Conservation (phyloP, 2,888 invertebrate species). For the Arrhopalites spinosus region DNA sequence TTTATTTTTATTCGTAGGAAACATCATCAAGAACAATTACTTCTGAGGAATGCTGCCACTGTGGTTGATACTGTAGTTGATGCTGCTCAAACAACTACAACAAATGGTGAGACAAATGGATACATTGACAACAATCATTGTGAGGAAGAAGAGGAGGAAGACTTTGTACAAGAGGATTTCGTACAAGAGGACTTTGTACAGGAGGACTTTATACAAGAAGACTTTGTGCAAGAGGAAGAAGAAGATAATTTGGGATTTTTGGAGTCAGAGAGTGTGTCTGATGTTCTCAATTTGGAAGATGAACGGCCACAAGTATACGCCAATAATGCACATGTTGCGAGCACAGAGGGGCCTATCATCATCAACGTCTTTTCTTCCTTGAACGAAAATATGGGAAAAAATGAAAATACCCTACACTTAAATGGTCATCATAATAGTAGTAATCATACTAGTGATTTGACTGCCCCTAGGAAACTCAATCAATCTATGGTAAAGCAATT, state of each 20-base stretch:
- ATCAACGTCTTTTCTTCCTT: slow-evolving; percentile 30
- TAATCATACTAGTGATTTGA: not conserved
- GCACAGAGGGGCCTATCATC: slow-evolving; percentile 3
- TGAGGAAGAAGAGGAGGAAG: not conserved
- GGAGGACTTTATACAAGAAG: not conserved
- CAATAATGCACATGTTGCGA: not conserved
- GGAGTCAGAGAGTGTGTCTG: not conserved
- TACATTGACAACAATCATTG: not conserved
- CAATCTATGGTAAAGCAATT: not conserved
- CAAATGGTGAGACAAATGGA: not conserved
- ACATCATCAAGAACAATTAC: slow-evolving; percentile 55
- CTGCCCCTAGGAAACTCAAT: not conserved
- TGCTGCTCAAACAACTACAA: not conserved
- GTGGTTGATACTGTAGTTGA: not conserved
- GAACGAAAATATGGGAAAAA: not conserved
- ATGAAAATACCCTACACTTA: too few relatives aligned
- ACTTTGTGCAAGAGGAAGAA: not conserved
- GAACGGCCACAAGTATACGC: not conserved
- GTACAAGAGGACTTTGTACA: slow-evolving; percentile 3
- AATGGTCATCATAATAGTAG: not conserved
- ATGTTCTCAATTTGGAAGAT: not conserved
- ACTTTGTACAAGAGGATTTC: not conserved
- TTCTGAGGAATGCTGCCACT: not conserved
- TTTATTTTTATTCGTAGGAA: slow-evolving; percentile 47
- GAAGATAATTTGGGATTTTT: not conserved